A percentile compares a stretch with the other conserved stretches of the same genome.
phyloP scores from a whole-genome alignment of 2,888 invertebrate species.

The Abscondita cerata region DNA sequence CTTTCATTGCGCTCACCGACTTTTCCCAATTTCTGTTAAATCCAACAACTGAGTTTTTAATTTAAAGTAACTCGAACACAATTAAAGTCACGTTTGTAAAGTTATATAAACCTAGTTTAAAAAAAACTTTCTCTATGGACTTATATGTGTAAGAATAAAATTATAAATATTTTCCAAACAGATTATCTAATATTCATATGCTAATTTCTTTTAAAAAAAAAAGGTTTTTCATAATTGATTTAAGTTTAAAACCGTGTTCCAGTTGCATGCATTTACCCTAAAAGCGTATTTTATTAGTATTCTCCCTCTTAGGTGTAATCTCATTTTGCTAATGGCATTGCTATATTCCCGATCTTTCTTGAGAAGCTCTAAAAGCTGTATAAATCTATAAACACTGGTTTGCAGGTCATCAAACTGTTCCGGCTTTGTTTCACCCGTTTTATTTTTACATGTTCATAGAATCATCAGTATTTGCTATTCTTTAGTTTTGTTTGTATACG shows the following conservation, averaged over 20 bases:
- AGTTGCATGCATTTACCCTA: conserved; percentile 15
- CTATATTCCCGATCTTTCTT: conserved; percentile 31
- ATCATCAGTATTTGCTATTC: too few species aligned
- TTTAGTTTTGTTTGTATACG: too few species aligned
- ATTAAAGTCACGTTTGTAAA: too few species aligned
- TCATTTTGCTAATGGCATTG: conserved; percentile 41
- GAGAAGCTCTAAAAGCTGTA: conserved; percentile 42
- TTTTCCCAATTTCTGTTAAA: too few species aligned
- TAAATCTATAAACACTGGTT: conserved; percentile 44
- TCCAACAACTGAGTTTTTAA: too few species aligned
- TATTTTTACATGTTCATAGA: too few species aligned
- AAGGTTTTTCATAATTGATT: conserved; percentile 1
- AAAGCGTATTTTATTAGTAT: conserved; percentile 32
- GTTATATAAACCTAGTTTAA: too few species aligned
- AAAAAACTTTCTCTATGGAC: too few species aligned
- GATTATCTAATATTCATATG: background rate
- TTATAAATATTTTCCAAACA: too few species aligned
- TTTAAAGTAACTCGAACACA: too few species aligned
- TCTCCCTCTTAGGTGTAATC: conserved; percentile 33
- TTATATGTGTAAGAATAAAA: too few species aligned
- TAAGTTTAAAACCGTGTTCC: conserved; percentile 7
- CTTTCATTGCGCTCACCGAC: too few species aligned
- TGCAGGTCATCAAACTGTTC: conserved; percentile 39
- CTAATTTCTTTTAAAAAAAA: background rate
- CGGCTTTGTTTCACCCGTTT: conserved; percentile 32